Evolutionary conservation across 2,888 invertebrate species (phyloP), one percentile per base, ranked within the genome.

Genomic region (Heliconius cydno): DNA sequence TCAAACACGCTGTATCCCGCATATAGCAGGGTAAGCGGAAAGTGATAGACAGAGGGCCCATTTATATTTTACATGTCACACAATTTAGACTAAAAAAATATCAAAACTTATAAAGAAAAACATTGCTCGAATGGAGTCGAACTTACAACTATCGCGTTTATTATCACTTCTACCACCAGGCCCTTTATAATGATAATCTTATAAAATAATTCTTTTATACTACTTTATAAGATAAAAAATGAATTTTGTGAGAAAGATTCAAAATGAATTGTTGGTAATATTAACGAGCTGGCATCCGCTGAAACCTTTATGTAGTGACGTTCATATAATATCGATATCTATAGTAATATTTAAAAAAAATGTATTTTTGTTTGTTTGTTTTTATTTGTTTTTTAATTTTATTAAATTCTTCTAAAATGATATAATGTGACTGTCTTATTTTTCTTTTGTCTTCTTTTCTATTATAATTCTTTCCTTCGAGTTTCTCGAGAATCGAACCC

Each of bases 201-300:
- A 15, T 46, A 46, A 71, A 46, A 52, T 22, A 38, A 73, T 12
- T 7, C n/a, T 25, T 28, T 68, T 25, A n/a, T 52, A 66, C 1
- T 57, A 52, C 46, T 38, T 28, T n/a, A 28, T 57, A 46, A 67
- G 52, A 70, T 34, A 63, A 81, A 76, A 76, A 81, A 77, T 70
- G 60, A 81, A 19, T 81, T 81, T 77, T 79, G 70, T 63, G 70
- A 76, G 79, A 78, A 79, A 78, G 65, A 79, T 77, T 78, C 79
- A 74, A 82, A 82, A 82, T 81, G 80, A 79, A 81, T 80, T 81
- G 65, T 77, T 73, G 79, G 52, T 52, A 75, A 81, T 79, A 79
- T 81, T 84, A 84, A 84, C 84, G 84, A 84, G 83, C 78, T 74
- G 60, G 41, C 76, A 78, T 77, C 79, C 82, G 76, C 71, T 74